Evolutionary conservation across 2,113 vertebrate species (phyloP).

Genomic region (Limnothrissa miodon): DNA sequence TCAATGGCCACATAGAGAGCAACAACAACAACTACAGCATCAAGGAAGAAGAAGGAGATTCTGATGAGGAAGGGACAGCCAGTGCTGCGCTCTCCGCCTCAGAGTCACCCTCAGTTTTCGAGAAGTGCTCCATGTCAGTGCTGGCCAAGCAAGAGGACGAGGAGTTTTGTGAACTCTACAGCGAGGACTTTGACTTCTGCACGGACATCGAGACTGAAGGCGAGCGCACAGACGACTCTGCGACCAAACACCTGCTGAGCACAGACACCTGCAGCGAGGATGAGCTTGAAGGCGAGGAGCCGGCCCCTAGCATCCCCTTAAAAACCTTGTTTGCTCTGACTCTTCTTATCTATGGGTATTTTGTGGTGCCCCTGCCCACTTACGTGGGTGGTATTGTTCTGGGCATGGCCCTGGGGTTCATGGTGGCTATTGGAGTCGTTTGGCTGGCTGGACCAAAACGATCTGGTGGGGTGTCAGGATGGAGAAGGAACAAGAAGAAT

Average conservation of each 20-base stretch:
- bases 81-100: background rate
- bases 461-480: conserved; percentile 60
- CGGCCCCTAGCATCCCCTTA: conserved; percentile 73
- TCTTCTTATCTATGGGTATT: conserved; percentile 85
- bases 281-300: conserved; percentile 63
- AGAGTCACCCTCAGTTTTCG: conserved; percentile 71
- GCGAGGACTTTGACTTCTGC: conserved; percentile 86
- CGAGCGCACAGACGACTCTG: conserved; percentile 53
- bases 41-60: conserved; percentile 90
- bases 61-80: conserved; percentile 69
- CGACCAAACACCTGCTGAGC: conserved; percentile 51
- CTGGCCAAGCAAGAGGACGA: conserved; percentile 92
- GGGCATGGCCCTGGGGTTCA: conserved; percentile 86
- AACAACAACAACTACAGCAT: conserved; percentile 86
- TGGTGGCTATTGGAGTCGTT: conserved; percentile 83
- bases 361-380: conserved; percentile 85
- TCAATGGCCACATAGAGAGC: conserved; percentile 89
- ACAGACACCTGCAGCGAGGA: conserved; percentile 72
- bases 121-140: conserved; percentile 89
- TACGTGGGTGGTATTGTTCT: conserved; percentile 83
- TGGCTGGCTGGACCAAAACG: conserved; percentile 84
- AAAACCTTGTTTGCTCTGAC: conserved; percentile 71
- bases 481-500: conserved; percentile 51
- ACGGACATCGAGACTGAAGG: conserved; percentile 78
- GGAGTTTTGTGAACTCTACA: conserved; percentile 92